Conservation (phyloP, 2,888 invertebrate species). For the Cancer borealis region DNA sequence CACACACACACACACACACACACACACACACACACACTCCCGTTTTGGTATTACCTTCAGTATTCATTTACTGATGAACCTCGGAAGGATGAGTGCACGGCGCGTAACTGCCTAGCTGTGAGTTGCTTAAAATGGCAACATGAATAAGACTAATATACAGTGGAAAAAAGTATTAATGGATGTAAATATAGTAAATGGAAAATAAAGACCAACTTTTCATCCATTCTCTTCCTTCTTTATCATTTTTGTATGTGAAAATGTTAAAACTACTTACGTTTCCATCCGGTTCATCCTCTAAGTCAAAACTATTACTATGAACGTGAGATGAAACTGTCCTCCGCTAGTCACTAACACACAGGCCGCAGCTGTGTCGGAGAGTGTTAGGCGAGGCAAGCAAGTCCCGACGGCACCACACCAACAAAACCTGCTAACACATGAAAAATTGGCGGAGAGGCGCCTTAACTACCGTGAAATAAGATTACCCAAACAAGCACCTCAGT, state of each 20-base stretch:
- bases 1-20: no score
- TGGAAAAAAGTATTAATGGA: neutral
- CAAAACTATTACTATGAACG: neutral
- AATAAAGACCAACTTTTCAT: neutral
- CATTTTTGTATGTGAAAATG: neutral
- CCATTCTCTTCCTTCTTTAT: neutral
- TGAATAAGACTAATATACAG: neutral
- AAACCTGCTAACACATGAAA: neutral
- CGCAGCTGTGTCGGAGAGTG: neutral
- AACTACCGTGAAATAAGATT: constrained; percentile 37
- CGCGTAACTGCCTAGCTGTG: neutral
- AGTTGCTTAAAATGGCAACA: neutral
- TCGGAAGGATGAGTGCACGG: neutral
- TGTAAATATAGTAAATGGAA: neutral
- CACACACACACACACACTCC: no score
- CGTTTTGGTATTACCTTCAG: neutral
- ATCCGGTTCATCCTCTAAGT: neutral
- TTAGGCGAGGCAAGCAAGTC: neutral
- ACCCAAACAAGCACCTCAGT: constrained; percentile 13
- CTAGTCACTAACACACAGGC: neutral
- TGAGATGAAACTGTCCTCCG: neutral
- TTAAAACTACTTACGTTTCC: neutral
- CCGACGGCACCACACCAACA: neutral
- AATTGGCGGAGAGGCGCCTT: neutral
- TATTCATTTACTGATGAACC: neutral